A percentile compares a stretch with the other conserved stretches of the same genome.
Conservation (phyloP, 2,113 vertebrate genomes). For the Vombatus ursinus region DNA sequence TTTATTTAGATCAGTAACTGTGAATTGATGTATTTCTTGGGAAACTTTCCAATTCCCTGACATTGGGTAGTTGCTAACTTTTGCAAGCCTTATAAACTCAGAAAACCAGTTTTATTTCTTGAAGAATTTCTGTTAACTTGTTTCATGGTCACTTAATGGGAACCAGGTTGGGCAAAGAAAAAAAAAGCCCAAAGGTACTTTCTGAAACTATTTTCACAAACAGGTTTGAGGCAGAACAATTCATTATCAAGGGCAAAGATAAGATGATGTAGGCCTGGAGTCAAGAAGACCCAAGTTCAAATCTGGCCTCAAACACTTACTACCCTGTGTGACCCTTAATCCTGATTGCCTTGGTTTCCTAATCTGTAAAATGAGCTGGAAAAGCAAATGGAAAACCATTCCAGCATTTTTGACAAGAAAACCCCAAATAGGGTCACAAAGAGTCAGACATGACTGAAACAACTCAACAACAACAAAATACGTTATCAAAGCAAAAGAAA, state of each 20-base stretch:
- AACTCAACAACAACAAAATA: too few species aligned
- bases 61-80: not conserved
- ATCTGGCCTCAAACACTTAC: too few species aligned
- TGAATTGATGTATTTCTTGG: not conserved
- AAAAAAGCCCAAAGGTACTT: constrained; percentile 15
- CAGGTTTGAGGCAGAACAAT: constrained; percentile 26
- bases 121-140: constrained; percentile 18
- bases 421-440: too few species aligned
- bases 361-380: too few species aligned
- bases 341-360: too few species aligned
- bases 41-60: not conserved
- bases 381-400: too few species aligned
- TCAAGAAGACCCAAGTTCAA: too few species aligned
- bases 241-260: not conserved
- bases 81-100: constrained; percentile 31
- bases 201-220: constrained; percentile 19
- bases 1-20: constrained; percentile 23
- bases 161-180: not conserved
- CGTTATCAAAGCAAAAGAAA: not conserved
- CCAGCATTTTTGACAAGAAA: too few species aligned
- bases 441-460: too few species aligned
- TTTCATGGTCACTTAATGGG: not conserved
- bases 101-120: constrained; percentile 15
- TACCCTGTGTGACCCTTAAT: too few species aligned
- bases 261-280: too few species aligned